Conservation (phyloP, 1,140 invertebrate genomes). For the Gonioctena quinquepunctata region DNA sequence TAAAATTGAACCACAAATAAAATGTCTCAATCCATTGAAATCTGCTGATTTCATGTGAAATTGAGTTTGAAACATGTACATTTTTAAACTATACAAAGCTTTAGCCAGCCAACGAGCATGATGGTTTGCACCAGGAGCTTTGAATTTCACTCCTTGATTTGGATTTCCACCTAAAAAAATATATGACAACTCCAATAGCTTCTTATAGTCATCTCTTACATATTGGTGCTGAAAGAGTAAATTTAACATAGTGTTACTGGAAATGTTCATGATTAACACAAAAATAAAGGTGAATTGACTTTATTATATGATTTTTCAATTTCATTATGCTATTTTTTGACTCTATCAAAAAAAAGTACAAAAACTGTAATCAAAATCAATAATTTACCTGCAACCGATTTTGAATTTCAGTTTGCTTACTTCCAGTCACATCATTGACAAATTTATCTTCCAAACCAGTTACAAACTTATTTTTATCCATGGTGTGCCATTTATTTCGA, state of each 20-base stretch:
- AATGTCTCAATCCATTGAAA: no score
- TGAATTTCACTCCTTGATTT: not conserved
- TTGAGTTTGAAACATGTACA: no score
- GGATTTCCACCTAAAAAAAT: not conserved
- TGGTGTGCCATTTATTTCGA: not conserved
- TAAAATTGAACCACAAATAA: no score
- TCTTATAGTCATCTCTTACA: constrained; percentile 14
- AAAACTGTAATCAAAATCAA: not conserved
- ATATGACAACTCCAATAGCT: constrained; percentile 16
- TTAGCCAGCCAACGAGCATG: not conserved
- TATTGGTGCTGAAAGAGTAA: not conserved
- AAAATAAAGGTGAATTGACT: no score
- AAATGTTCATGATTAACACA: not conserved
- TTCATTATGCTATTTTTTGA: no score
- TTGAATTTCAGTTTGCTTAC: not conserved
- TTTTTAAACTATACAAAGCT: not conserved
- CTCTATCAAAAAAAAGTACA: not conserved
- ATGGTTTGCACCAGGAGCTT: not conserved
- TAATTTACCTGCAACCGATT: not conserved
- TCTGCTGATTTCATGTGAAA: no score
- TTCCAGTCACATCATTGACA: not conserved
- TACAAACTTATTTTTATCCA: not conserved
- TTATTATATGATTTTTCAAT: no score
- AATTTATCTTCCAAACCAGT: not conserved
- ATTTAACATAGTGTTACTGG: not conserved